Conservation (phyloP, 2,113 vertebrate species). For the Sprattus sprattus region DNA sequence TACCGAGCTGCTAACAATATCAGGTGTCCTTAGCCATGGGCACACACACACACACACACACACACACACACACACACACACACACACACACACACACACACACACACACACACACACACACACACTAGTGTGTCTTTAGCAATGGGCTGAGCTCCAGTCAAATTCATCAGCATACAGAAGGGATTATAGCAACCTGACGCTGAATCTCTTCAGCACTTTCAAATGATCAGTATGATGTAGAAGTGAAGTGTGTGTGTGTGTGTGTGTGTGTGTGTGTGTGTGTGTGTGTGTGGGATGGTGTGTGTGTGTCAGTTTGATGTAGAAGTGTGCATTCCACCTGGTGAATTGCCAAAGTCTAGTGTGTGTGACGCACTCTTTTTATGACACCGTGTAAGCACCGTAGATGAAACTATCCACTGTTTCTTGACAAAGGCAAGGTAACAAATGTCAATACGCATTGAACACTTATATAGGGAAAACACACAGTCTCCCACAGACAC, state of each 20-base stretch:
- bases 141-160: background rate
- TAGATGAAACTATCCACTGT: background rate
- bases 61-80: too few species aligned
- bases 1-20: background rate
- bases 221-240: too few species aligned
- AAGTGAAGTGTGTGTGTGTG: too few species aligned
- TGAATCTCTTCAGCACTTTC: too few species aligned
- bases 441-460: background rate
- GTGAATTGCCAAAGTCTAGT: too few species aligned
- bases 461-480: background rate
- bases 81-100: too few species aligned
- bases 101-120: too few species aligned
- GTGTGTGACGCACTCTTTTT: too few species aligned
- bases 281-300: too few species aligned
- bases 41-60: background rate
- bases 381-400: background rate
- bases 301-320: too few species aligned
- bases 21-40: background rate
- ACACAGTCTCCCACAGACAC: background rate
- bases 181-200: background rate
- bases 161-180: background rate
- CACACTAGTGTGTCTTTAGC: background rate
- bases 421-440: background rate
- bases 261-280: too few species aligned
- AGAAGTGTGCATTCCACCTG: too few species aligned